These are phyloP conservation scores for Polymixis lichenea DNA, from an alignment of 2,888 invertebrate species.

Conservation along the genomic window DNA sequence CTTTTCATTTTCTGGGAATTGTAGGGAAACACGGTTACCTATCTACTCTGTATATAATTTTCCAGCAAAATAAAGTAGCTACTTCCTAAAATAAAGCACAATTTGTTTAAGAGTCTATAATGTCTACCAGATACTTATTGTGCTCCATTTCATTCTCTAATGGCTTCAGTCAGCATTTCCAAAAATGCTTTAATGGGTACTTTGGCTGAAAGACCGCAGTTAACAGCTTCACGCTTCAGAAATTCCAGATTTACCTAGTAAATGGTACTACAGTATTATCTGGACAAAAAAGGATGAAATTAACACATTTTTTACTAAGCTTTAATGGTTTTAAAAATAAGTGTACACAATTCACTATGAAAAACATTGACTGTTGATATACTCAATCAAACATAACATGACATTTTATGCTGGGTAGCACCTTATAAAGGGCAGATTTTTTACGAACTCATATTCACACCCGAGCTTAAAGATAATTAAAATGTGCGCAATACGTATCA, in stretches of 20 bases:
- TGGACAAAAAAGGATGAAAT: not conserved
- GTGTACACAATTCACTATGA: not conserved
- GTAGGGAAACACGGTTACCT: too few relatives aligned
- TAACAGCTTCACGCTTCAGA: slow-evolving; percentile 39
- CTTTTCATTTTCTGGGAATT: too few relatives aligned
- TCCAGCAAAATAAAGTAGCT: not conserved
- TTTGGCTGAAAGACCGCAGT: slow-evolving; percentile 23
- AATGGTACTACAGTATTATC: not conserved
- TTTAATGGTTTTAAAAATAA: not conserved
- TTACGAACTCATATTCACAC: not conserved
- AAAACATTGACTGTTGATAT: not conserved
- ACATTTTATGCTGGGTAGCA: not conserved
- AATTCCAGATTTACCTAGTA: slow-evolving; percentile 12
- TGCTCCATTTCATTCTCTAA: slow-evolving; percentile 50
- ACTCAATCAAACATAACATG: not conserved
- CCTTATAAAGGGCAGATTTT: not conserved
- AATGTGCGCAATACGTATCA: not conserved
- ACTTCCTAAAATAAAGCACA: not conserved
- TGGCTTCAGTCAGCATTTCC: slow-evolving; percentile 35
- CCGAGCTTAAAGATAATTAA: not conserved
- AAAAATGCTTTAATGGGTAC: slow-evolving; percentile 61
- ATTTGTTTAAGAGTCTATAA: slow-evolving; percentile 3
- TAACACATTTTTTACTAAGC: not conserved
- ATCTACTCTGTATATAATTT: not conserved
- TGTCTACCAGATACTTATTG: slow-evolving; percentile 30